Evolutionary conservation across 2,113 vertebrate species (phyloP).

Genomic region (Canis aureus): DNA sequence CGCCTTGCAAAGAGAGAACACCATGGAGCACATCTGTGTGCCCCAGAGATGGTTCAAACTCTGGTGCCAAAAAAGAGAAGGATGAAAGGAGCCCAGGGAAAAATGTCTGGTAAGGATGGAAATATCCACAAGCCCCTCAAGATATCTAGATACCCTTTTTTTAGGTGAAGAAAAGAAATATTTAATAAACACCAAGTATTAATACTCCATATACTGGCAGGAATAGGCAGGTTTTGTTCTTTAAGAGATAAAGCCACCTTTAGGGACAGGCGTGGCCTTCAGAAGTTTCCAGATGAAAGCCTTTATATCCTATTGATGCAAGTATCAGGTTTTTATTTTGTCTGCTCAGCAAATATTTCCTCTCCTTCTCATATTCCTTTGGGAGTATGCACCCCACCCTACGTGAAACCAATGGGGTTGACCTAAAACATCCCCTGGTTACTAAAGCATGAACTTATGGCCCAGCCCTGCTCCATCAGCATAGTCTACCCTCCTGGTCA

Average conservation of each 20-base stretch:
- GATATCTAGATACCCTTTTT: not conserved
- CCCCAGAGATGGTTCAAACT: not conserved
- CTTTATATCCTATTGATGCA: not conserved
- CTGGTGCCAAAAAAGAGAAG: conserved; percentile 6
- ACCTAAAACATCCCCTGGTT: not conserved
- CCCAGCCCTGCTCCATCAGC: not conserved
- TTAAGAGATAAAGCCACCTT: not conserved
- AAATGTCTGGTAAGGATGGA: not conserved
- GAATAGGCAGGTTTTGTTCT: not conserved
- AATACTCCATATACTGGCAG: not conserved
- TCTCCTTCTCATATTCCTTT: not conserved
- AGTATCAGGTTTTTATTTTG: not conserved
- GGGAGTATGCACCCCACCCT: not conserved
- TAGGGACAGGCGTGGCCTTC: not conserved
- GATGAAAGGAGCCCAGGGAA: not conserved
- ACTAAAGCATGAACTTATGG: not conserved
- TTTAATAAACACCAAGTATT: not conserved
- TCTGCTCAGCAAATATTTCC: not conserved
- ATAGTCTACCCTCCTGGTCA: not conserved
- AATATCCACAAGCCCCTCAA: not conserved
- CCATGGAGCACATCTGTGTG: not conserved
- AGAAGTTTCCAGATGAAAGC: not conserved
- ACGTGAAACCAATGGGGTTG: not conserved
- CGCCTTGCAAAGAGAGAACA: not conserved
- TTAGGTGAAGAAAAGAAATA: not conserved